phyloP scores from a whole-genome alignment of 2,113 vertebrate genomes.

The Vireo altiloquus region DNA sequence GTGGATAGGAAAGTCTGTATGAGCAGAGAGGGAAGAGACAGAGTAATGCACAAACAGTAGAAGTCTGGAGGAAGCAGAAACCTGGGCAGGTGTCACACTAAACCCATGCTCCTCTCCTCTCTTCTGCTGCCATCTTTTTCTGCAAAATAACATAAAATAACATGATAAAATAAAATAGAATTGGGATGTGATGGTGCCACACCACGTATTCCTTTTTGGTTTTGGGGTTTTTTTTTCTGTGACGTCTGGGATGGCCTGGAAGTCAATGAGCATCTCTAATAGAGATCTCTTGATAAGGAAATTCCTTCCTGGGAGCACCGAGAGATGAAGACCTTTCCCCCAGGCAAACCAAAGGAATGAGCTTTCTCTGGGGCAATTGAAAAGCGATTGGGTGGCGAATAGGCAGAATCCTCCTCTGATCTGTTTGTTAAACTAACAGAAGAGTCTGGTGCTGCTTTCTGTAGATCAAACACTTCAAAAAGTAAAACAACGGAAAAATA shows the following conservation, averaged over 20 bases:
- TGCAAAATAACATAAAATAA: neutral
- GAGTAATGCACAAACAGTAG: fast-evolving
- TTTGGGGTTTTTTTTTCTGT: neutral
- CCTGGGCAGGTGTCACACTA: too few species aligned
- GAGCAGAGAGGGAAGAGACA: too few species aligned
- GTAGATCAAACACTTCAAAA: neutral
- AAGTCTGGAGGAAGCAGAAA: neutral
- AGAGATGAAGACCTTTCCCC: neutral
- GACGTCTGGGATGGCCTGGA: neutral
- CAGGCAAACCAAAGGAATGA: neutral
- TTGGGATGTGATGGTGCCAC: neutral
- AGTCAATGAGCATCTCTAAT: neutral
- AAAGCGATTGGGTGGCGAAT: neutral
- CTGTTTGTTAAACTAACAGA: neutral
- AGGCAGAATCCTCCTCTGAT: neutral
- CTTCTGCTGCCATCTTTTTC: neutral
- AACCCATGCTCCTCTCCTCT: neutral
- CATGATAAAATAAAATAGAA: neutral
- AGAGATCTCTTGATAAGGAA: neutral
- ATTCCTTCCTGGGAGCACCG: neutral
- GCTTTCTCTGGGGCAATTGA: neutral
- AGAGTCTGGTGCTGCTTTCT: neutral
- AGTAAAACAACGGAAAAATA: neutral
- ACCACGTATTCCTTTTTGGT: neutral
- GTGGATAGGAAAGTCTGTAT: fast-evolving